Evolutionary conservation across 92 coral and sea anemone species (phyloP).

Genomic region (Epizoanthus illoricatus): DNA sequence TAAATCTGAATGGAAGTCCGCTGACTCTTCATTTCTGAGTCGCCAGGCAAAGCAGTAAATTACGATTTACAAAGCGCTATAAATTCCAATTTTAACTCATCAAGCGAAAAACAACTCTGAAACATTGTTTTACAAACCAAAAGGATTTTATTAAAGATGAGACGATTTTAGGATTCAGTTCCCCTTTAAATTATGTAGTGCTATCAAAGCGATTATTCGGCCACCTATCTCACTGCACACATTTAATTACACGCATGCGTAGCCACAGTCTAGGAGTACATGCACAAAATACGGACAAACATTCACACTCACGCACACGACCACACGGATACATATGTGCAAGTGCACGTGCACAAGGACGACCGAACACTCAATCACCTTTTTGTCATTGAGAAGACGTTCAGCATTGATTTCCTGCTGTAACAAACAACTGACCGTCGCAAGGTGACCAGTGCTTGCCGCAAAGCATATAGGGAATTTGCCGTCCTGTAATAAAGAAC

Average conservation of each 20-base stretch:
- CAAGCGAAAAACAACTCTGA: no score
- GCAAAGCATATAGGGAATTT: conserved; percentile 91
- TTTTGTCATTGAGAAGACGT: conserved; percentile 82
- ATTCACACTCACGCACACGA: neutral
- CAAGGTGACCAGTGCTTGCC: conserved; percentile 86
- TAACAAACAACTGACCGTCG: conserved; percentile 79
- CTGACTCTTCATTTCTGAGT: no score
- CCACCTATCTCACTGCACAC: neutral
- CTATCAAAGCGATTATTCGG: conserved; percentile 3
- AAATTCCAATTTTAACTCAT: no score
- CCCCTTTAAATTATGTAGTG: neutral
- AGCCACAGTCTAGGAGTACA: no score
- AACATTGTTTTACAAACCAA: no score
- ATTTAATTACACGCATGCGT: no score
- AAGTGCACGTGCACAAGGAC: neutral
- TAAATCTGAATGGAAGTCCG: no score
- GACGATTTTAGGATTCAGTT: no score
- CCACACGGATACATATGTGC: neutral
- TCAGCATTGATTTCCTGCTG: conserved; percentile 85
- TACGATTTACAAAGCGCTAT: no score
- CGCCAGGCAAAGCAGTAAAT: no score
- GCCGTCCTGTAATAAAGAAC: conserved; percentile 68
- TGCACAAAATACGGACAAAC: no score
- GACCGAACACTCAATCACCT: conserved; percentile 48
- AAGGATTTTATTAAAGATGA: no score